phyloP scores from a whole-genome alignment of 2,888 invertebrate species.

The Cantharis rustica region DNA sequence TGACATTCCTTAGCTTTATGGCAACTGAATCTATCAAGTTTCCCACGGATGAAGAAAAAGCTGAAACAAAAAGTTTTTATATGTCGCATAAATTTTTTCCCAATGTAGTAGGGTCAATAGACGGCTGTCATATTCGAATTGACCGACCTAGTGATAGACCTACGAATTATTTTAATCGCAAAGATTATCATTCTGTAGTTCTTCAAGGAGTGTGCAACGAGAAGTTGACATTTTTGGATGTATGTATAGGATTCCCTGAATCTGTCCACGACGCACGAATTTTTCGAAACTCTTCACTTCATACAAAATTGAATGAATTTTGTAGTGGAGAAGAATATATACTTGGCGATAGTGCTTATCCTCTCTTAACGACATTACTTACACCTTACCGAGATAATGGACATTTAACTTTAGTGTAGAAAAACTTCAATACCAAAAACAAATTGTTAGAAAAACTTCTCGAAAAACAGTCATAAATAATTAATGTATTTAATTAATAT shows the following conservation, averaged over 20 bases:
- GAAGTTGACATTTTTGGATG: slow-evolving; percentile 5
- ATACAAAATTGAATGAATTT: not conserved
- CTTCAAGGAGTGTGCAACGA: slow-evolving; percentile 12
- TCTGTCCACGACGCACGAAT: slow-evolving; percentile 1
- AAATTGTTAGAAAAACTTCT: no score
- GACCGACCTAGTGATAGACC: no score
- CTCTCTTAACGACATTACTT: slow-evolving; percentile 5
- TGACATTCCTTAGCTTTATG: no score
- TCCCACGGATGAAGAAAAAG: no score
- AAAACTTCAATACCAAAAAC: slow-evolving; percentile 15
- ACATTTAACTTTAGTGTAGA: slow-evolving; percentile 13
- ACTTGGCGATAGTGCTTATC: slow-evolving; percentile 28
- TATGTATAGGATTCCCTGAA: slow-evolving; percentile 8
- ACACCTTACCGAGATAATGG: slow-evolving; percentile 25
- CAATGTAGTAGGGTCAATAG: no score
- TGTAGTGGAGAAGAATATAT: slow-evolving; percentile 11
- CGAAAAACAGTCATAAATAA: no score
- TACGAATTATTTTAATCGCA: no score
- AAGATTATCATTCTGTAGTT: slow-evolving; percentile 7
- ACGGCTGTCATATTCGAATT: no score
- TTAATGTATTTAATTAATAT: no score
- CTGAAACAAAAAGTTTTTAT: no score
- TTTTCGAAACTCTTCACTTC: not conserved
- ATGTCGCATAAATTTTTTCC: no score
- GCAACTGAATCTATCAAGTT: no score